These are phyloP conservation scores for Sigmodon hispidus DNA, from an alignment of 2,113 vertebrate genomes.

Conservation along the genomic window DNA sequence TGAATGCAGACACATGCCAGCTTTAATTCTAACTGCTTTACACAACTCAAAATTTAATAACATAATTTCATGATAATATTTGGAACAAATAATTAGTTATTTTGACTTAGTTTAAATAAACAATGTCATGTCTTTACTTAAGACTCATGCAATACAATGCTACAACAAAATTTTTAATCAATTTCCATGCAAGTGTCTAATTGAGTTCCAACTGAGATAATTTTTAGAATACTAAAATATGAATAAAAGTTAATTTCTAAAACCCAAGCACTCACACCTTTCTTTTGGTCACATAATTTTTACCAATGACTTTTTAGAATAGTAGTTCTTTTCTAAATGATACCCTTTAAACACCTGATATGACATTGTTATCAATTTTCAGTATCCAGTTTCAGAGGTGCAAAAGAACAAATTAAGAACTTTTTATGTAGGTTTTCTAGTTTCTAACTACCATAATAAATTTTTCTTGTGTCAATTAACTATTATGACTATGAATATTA, in stretches of 20 bases:
- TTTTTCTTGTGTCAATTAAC: background rate
- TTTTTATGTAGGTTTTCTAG: background rate
- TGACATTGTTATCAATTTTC: background rate
- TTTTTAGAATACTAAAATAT: constrained; percentile 42
- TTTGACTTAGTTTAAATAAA: background rate
- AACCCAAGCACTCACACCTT: background rate
- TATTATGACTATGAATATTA: background rate
- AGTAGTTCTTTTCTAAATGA: background rate
- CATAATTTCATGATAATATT: background rate
- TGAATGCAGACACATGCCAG: background rate
- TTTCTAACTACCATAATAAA: background rate
- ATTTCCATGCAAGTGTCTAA: background rate
- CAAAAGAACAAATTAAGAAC: background rate
- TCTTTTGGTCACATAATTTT: constrained; percentile 39
- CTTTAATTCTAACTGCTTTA: background rate
- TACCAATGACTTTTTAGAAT: constrained; percentile 27
- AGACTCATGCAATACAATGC: background rate
- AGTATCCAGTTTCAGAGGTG: background rate
- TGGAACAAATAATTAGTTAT: background rate
- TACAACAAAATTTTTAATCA: background rate
- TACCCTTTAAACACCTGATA: background rate
- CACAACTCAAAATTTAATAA: background rate
- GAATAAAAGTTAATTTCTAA: constrained; percentile 43
- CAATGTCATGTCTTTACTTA: background rate
- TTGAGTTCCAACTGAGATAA: background rate